Conservation (phyloP, 2,888 invertebrate genomes). For the Volucella bombylans region DNA sequence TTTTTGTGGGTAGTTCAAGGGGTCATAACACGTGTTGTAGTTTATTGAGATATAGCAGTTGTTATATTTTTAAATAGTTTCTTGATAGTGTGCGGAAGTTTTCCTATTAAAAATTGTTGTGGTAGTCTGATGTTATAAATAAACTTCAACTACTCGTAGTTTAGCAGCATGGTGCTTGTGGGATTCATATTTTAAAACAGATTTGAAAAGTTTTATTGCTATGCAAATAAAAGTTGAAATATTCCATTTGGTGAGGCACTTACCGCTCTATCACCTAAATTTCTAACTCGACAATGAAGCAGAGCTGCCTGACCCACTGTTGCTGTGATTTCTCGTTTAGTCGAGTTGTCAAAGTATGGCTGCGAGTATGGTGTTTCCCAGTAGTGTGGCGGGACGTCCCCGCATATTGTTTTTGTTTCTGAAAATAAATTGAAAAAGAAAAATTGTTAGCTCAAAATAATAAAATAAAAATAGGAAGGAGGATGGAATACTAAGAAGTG, state of each 20-base stretch:
- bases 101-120: no score
- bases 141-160: neutral
- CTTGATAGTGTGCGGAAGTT: no score
- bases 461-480: neutral
- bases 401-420: constrained; percentile 81
- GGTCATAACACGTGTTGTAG: no score
- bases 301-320: constrained; percentile 94
- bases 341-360: constrained; percentile 94
- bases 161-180: constrained; percentile 12
- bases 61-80: no score
- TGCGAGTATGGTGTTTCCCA: constrained; percentile 88
- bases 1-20: neutral
- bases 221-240: constrained; percentile 14
- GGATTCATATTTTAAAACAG: constrained; percentile 15
- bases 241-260: constrained; percentile 81
- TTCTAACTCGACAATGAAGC: constrained; percentile 92
- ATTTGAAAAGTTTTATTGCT: constrained; percentile 19
- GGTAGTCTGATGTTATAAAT: no score
- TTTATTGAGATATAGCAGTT: no score
- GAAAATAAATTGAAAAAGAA: constrained; percentile 45
- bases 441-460: neutral
- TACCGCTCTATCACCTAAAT: constrained; percentile 94
- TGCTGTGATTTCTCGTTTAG: constrained; percentile 91
- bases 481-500: no score
- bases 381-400: constrained; percentile 82